phyloP scores from a whole-genome alignment of 2,797 vertebrate species.

The Schizopygopsis pylzovi region DNA sequence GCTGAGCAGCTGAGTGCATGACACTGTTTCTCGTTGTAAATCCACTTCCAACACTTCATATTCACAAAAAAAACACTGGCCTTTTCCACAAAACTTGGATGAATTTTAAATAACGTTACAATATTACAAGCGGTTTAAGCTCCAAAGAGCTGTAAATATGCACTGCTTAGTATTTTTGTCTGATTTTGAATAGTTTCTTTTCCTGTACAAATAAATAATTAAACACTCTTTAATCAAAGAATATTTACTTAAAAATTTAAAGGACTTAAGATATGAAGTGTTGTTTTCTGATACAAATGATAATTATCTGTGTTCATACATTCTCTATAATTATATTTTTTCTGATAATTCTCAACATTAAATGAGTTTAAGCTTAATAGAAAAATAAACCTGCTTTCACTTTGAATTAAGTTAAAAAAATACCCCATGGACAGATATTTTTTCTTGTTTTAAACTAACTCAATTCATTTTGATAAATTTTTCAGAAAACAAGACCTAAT shows the following conservation, averaged over 20 bases:
- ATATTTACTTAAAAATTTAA: not conserved
- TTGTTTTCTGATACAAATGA: not conserved
- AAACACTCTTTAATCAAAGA: not conserved
- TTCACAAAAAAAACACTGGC: not conserved
- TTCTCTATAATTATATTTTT: not conserved
- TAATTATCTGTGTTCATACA: not conserved
- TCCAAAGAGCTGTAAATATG: not conserved
- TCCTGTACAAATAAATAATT: not conserved
- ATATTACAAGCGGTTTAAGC: not conserved
- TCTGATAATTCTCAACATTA: not conserved
- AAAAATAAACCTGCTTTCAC: not conserved
- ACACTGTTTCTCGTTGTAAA: slow-evolving; percentile 9
- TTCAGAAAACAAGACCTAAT: not conserved
- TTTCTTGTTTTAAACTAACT: no score
- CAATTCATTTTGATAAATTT: no score
- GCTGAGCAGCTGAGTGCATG: not conserved
- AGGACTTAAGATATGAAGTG: not conserved
- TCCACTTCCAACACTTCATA: not conserved
- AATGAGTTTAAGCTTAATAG: not conserved
- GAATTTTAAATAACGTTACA: not conserved
- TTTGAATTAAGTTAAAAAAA: not conserved
- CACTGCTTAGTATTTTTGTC: not conserved
- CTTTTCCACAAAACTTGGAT: not conserved
- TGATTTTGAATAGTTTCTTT: not conserved
- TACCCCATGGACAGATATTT: no score